Evolutionary conservation across 92 coral and sea anemone genomes (phyloP), one percentile per base, ranked within the genome.

Genomic region (Palythoa grandiflora): DNA sequence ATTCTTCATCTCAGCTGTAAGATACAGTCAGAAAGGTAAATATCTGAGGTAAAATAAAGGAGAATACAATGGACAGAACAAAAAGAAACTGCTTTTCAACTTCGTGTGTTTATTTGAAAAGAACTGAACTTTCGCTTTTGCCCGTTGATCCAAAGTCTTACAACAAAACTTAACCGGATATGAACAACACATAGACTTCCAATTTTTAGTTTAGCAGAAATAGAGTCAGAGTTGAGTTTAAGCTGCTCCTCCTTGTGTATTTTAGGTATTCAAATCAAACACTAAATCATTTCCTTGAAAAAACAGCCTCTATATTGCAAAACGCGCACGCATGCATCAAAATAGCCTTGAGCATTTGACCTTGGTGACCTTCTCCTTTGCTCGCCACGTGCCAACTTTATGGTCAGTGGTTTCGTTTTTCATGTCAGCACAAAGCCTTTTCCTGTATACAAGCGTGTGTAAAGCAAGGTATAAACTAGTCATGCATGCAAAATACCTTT

Each of bases 381-480:
- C n/a, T 44, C 66, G 66, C 83, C 83, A 77, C 83, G 83, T 77
- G 83, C 83, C 83, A 53, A 35, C 68, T 52, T 77, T 53, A 65
- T 77, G 83, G 83, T 28, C 40, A 54, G 63, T 11, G 66, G 68
- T 77, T 77, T 77, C 83, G 11, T 73, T 53, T 70, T 77, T 54
- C 65, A 28, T 54, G 37, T 53, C 63, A 50, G n/a, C 83, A 77
- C 83, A 77, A 77, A 54, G 83, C 38, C 59, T n/a, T 75, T 75
- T 50, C 79, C 79, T 63, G 28, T 50, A 17, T 2, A 75, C 12
- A 75, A 77, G 83, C 48, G 68, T 77, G 83, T n/a, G 17, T 77
- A 38, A 38, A 54, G 83, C 83, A 35, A 36, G 14, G 6, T 8
- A 36, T 35, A 77, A 77, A 54, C 44, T 54, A 36, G 28, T 12